These are phyloP conservation scores for Coenonympha glycerion DNA, from an alignment of 2,888 invertebrate species.

Conservation along the genomic window DNA sequence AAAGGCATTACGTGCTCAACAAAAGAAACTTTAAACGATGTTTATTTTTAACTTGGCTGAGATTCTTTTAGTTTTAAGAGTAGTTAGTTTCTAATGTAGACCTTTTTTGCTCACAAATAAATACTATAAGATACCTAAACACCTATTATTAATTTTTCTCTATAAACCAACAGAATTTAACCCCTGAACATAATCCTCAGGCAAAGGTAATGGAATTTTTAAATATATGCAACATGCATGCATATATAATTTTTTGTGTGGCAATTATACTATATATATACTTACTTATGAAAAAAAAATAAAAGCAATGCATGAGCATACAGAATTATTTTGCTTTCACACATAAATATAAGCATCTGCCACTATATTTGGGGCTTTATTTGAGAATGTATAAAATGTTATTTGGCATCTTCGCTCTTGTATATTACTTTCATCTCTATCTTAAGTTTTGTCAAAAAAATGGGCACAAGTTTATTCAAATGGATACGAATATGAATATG, in stretches of 20 bases:
- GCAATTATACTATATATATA: neutral
- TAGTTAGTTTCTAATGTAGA: constrained; percentile 11
- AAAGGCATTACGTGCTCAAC: constrained; percentile 19
- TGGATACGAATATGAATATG: no score
- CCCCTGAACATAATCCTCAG: constrained; percentile 5
- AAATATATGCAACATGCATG: constrained; percentile 18
- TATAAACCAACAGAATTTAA: constrained; percentile 13
- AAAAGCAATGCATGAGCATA: constrained; percentile 16
- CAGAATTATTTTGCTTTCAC: neutral
- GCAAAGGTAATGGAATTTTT: constrained; percentile 19
- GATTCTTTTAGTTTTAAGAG: constrained; percentile 7
- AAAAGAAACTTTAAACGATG: constrained; percentile 10
- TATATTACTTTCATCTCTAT: no score
- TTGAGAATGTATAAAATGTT: neutral
- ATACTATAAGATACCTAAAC: constrained; percentile 2
- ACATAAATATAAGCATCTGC: no score
- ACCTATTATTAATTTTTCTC: constrained; percentile 13
- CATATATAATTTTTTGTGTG: constrained; percentile 1
- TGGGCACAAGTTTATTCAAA: no score
- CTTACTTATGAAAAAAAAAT: no score
- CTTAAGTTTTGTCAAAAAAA: no score
- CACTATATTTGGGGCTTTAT: neutral
- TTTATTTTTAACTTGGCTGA: neutral
- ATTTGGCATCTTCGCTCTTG: no score
- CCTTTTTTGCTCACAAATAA: constrained; percentile 8